Percentiles rank a stretch among this genome's conserved stretches.
Evolutionary conservation across 1,140 invertebrate species (phyloP).

Genomic region (Drosophila pseudoobscura): DNA sequence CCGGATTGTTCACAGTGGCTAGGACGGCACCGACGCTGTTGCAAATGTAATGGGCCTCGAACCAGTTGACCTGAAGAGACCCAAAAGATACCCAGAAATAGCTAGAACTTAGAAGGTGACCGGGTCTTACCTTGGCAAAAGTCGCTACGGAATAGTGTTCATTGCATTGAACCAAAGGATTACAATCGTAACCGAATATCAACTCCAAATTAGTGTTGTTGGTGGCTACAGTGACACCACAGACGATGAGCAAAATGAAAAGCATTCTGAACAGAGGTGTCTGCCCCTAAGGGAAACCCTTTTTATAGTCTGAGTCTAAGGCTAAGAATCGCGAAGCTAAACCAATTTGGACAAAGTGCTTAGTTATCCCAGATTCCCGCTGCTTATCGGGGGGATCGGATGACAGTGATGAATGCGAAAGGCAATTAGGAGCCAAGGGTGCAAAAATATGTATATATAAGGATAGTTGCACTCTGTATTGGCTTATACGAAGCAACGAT

Average conservation of each 20-base stretch:
- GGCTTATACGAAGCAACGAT: slow-evolving; percentile 15
- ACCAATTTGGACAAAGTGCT: slow-evolving; percentile 41
- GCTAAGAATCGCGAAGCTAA: slow-evolving; percentile 2
- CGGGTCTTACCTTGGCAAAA: slow-evolving; percentile 32
- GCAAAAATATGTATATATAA: slow-evolving; percentile 18
- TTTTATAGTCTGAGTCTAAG: slow-evolving; percentile 26
- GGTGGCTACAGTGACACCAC: slow-evolving; percentile 13
- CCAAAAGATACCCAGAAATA: neutral
- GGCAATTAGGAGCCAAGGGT: slow-evolving; percentile 22
- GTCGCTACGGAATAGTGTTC: slow-evolving; percentile 34
- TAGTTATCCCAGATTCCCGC: slow-evolving; percentile 23
- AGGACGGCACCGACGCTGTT: slow-evolving; percentile 37
- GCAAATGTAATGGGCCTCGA: slow-evolving; percentile 49
- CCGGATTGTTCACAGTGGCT: slow-evolving; percentile 40
- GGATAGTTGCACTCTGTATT: neutral
- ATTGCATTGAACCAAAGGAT: slow-evolving; percentile 12
- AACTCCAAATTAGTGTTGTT: neutral
- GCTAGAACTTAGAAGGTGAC: neutral
- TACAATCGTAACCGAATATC: neutral
- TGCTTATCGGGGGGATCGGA: slow-evolving; percentile 21
- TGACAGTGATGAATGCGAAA: slow-evolving; percentile 40
- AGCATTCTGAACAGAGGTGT: slow-evolving; percentile 47
- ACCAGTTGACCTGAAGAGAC: slow-evolving; percentile 44
- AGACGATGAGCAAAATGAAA: slow-evolving; percentile 26
- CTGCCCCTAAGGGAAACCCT: neutral